Percentiles rank a stretch among this genome's conserved stretches.
These are phyloP conservation scores for Hemithea aestivaria DNA, from an alignment of 2,888 invertebrate genomes.

Conservation along the genomic window DNA sequence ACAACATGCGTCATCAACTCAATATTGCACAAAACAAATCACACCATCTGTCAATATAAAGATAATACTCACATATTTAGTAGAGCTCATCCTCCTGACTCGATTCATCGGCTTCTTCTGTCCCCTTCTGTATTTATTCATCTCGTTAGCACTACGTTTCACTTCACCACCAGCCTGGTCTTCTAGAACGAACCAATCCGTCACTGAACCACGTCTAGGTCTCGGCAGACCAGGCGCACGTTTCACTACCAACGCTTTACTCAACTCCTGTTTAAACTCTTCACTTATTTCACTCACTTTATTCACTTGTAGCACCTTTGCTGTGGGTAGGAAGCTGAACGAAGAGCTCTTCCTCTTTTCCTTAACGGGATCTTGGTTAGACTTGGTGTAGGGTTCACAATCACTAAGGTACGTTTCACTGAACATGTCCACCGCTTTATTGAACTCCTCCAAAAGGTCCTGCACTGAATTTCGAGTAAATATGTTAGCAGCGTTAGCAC, in stretches of 20 bases:
- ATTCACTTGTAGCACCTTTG: slow-evolving; percentile 59
- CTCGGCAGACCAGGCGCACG: slow-evolving; percentile 30
- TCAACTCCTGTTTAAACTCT: slow-evolving; percentile 61
- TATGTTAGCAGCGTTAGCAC: slow-evolving; percentile 51
- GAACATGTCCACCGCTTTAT: slow-evolving; percentile 66
- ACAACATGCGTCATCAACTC: too few species aligned
- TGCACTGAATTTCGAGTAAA: slow-evolving; percentile 60
- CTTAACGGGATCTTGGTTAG: slow-evolving; percentile 33
- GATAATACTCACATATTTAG: slow-evolving; percentile 67
- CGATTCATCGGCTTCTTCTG: slow-evolving; percentile 60
- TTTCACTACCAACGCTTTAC: slow-evolving; percentile 46
- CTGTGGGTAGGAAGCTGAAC: slow-evolving; percentile 57
- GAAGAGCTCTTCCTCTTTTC: slow-evolving; percentile 64
- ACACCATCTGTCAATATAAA: too few species aligned
- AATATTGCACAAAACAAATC: too few species aligned
- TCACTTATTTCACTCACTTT: slow-evolving; percentile 63
- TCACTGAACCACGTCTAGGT: slow-evolving; percentile 62
- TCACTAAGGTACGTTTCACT: slow-evolving; percentile 69
- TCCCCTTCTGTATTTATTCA: slow-evolving; percentile 58
- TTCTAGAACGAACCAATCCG: slow-evolving; percentile 71
- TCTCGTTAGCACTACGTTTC: slow-evolving; percentile 27
- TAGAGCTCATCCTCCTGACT: slow-evolving; percentile 68
- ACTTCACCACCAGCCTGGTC: slow-evolving; percentile 37
- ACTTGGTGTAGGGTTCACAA: slow-evolving; percentile 64
- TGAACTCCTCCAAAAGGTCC: slow-evolving; percentile 60